phyloP scores from a whole-genome alignment of 1,140 invertebrate genomes.

The Bombus huntii region DNA sequence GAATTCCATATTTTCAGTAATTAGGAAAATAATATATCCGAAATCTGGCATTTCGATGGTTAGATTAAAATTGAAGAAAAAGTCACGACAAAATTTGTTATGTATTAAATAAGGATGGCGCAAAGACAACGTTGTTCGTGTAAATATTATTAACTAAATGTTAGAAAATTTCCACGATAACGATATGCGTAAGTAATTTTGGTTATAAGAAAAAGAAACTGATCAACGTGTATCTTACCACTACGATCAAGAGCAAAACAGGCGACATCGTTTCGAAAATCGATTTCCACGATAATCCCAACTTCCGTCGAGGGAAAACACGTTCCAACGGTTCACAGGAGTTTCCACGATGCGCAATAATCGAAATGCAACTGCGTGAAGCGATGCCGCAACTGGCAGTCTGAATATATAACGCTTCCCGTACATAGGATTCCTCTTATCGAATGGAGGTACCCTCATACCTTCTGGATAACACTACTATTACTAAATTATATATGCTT shows the following conservation, averaged over 20 bases:
- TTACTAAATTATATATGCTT: slow-evolving; percentile 36
- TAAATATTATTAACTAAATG: too few relatives aligned
- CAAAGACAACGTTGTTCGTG: too few relatives aligned
- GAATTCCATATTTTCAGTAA: background rate
- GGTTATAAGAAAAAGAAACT: background rate
- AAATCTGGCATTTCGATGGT: background rate
- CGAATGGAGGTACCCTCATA: slow-evolving; percentile 72
- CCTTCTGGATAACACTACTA: slow-evolving; percentile 34
- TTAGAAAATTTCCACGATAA: background rate
- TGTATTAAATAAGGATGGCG: too few relatives aligned
- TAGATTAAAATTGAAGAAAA: background rate
- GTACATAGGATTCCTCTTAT: slow-evolving; percentile 49
- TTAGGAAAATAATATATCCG: background rate
- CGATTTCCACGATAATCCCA: background rate
- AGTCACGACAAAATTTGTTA: background rate
- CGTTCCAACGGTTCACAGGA: background rate
- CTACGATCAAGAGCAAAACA: background rate
- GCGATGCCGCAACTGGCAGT: background rate
- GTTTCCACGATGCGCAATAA: background rate
- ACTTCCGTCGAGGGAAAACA: background rate
- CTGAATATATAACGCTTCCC: slow-evolving; percentile 34
- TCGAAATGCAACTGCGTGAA: slow-evolving; percentile 5
- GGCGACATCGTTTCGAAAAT: background rate
- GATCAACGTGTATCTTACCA: slow-evolving; percentile 27
- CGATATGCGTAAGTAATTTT: background rate